Percentiles rank a stretch among this genome's conserved stretches.
These are phyloP conservation scores for Adelosebastes latens DNA, from an alignment of 2,797 vertebrate species.

Conservation along the genomic window DNA sequence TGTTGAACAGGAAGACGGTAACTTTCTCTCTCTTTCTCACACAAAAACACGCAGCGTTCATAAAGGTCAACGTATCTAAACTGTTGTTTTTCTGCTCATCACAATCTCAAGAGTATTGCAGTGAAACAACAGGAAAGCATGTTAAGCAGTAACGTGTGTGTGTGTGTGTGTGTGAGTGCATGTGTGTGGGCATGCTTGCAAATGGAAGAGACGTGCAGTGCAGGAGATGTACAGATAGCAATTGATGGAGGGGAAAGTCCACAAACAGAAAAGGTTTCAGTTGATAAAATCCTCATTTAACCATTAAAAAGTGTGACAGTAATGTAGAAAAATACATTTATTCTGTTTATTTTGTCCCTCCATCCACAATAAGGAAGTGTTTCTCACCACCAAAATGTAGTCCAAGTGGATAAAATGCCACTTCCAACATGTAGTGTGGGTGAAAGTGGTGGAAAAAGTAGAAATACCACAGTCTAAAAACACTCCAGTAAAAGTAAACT, in stretches of 20 bases:
- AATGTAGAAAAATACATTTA: background rate
- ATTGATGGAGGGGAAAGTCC: slow-evolving; percentile 22
- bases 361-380: too few species aligned
- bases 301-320: background rate
- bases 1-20: slow-evolving; percentile 30
- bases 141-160: background rate
- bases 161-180: background rate
- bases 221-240: slow-evolving; percentile 4
- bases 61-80: background rate
- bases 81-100: slow-evolving; percentile 17
- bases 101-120: slow-evolving; percentile 39
- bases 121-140: slow-evolving; percentile 65
- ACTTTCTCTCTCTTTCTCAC: background rate
- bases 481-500: background rate
- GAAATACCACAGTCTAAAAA: background rate
- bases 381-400: background rate
- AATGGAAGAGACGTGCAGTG: background rate
- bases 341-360: too few species aligned
- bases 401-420: background rate
- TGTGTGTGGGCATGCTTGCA: slow-evolving; percentile 35
- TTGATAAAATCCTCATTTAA: background rate
- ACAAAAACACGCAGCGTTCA: background rate
- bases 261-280: background rate
- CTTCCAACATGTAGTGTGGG: background rate
- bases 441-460: background rate